Conservation (phyloP, 2,888 invertebrate genomes). For the Xanthorhoe designata region DNA sequence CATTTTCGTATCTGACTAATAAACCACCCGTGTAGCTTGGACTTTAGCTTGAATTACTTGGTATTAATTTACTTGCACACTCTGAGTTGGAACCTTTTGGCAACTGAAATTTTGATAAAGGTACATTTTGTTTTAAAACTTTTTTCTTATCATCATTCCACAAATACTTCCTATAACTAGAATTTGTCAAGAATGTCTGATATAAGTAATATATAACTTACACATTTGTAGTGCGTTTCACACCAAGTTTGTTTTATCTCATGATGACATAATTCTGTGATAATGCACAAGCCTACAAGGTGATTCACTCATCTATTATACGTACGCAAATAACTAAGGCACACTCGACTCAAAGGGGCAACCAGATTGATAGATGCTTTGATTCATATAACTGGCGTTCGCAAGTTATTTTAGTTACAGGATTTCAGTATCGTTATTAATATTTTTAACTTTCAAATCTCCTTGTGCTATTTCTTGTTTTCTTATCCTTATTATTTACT, state of each 20-base stretch:
- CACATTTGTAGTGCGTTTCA: background rate
- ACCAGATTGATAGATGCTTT: background rate
- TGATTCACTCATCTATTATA: constrained; percentile 15
- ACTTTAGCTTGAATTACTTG: background rate
- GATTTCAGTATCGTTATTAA: too few species aligned
- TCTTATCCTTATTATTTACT: background rate
- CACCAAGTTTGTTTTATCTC: constrained; percentile 7
- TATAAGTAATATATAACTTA: background rate
- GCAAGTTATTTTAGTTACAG: too few species aligned
- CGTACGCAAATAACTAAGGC: constrained; percentile 10
- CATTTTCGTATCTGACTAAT: background rate
- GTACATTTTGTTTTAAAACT: too few species aligned
- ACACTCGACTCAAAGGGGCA: background rate
- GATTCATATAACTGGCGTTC: background rate
- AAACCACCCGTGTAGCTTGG: background rate
- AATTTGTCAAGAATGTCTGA: background rate
- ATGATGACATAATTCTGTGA: constrained; percentile 21
- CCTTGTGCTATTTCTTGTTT: background rate
- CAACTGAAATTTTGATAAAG: too few species aligned
- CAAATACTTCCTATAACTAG: background rate
- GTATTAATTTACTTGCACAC: too few species aligned
- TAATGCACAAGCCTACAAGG: constrained; percentile 3
- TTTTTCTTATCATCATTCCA: too few species aligned
- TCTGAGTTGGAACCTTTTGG: too few species aligned
- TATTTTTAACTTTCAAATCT: background rate